These are phyloP conservation scores for Neomorphus geoffroyi DNA, from an alignment of 2,797 vertebrate genomes.

Conservation along the genomic window DNA sequence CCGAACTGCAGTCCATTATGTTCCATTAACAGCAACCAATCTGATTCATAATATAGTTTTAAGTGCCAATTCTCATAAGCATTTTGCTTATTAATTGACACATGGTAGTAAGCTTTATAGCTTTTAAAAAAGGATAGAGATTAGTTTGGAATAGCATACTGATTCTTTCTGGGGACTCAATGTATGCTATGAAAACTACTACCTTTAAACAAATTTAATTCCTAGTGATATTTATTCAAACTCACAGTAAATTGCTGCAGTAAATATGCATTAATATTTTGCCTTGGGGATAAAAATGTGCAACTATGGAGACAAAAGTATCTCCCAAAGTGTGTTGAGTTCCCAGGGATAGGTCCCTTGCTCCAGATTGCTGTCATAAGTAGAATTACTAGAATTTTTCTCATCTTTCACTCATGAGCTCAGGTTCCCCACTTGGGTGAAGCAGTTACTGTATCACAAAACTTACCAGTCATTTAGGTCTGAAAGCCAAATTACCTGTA, in stretches of 20 bases:
- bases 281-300: neutral
- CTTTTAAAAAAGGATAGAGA: neutral
- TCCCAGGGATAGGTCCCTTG: neutral
- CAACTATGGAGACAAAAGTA: neutral
- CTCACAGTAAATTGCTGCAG: neutral
- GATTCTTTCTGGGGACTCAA: neutral
- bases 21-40: constrained; percentile 17
- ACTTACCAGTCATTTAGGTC: neutral
- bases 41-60: neutral
- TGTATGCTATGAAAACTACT: neutral
- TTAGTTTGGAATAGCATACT: neutral
- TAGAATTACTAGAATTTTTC: neutral
- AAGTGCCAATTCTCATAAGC: constrained; percentile 15
- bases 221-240: neutral
- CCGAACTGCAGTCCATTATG: neutral
- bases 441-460: neutral
- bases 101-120: neutral
- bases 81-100: constrained; percentile 33
- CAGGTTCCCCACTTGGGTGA: neutral
- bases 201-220: neutral
- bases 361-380: neutral
- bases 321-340: neutral
- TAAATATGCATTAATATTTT: neutral
- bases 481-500: neutral
- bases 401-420: neutral